These are phyloP conservation scores for Drosophila pectinifera DNA, from an alignment of 1,140 invertebrate species.

Conservation along the genomic window DNA sequence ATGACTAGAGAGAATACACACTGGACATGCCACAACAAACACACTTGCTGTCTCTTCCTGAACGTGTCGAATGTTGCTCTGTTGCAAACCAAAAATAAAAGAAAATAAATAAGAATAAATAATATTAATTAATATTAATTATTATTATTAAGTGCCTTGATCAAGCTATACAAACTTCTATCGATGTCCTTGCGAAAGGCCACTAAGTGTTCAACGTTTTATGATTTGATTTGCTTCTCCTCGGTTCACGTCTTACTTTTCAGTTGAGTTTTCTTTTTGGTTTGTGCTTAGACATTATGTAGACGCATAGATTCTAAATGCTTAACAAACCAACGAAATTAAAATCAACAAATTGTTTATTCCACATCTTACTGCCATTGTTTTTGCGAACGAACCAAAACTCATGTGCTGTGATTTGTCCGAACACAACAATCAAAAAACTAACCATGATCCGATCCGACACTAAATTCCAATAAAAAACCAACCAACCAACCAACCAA, in stretches of 20 bases:
- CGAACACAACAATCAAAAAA: constrained; percentile 40
- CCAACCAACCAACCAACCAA: constrained; percentile 43
- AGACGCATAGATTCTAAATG: constrained; percentile 58
- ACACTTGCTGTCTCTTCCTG: constrained; percentile 63
- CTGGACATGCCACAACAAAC: constrained; percentile 13
- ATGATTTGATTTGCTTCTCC: constrained; percentile 29
- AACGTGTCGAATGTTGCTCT: constrained; percentile 70
- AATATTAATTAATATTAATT: not conserved
- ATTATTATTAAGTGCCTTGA: constrained; percentile 30
- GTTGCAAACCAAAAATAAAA: constrained; percentile 38
- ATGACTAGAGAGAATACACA: constrained; percentile 31
- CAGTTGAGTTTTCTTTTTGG: constrained; percentile 30
- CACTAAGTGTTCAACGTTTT: constrained; percentile 45
- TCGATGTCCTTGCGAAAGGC: constrained; percentile 30
- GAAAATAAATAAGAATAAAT: constrained; percentile 7
- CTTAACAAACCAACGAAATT: constrained; percentile 67
- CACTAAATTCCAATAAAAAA: constrained; percentile 45
- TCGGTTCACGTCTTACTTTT: constrained; percentile 18
- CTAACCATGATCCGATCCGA: constrained; percentile 34
- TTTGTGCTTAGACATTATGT: constrained; percentile 54
- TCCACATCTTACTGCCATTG: constrained; percentile 68
- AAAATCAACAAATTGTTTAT: constrained; percentile 70
- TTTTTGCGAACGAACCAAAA: constrained; percentile 65
- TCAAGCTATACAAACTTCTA: constrained; percentile 15
- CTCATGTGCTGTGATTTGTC: constrained; percentile 60